These are phyloP conservation scores for Gymnoscopelus microlampas DNA, from an alignment of 2,797 vertebrate species.

Conservation along the genomic window DNA sequence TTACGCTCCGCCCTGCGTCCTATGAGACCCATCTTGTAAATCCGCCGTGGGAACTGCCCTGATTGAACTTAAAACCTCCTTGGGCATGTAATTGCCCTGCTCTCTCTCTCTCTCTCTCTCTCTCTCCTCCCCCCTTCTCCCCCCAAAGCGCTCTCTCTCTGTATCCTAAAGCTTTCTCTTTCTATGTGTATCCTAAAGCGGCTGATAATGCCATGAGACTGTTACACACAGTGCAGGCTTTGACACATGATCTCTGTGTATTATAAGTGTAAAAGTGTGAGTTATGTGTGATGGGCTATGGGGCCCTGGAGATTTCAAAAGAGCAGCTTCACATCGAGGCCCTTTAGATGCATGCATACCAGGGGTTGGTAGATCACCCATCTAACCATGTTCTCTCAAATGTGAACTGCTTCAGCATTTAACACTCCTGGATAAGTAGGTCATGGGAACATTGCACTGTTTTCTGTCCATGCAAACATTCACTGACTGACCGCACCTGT, in stretches of 20 bases:
- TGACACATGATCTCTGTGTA: slow-evolving; percentile 54
- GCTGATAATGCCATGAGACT: no score
- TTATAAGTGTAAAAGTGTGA: slow-evolving; percentile 50
- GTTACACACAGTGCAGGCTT: slow-evolving; percentile 33
- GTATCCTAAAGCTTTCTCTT: slow-evolving; percentile 32
- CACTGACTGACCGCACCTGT: slow-evolving; percentile 44
- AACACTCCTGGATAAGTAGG: slow-evolving; percentile 21
- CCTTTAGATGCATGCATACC: slow-evolving; percentile 33
- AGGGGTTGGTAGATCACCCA: slow-evolving; percentile 43
- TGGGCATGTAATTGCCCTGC: slow-evolving; percentile 58
- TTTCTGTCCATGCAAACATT: slow-evolving; percentile 15
- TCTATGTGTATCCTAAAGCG: no score
- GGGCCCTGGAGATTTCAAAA: slow-evolving; percentile 42
- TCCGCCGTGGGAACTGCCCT: slow-evolving; percentile 42
- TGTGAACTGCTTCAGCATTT: slow-evolving; percentile 19
- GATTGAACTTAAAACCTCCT: slow-evolving; percentile 69
- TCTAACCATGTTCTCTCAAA: slow-evolving; percentile 37
- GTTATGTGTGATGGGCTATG: slow-evolving; percentile 25
- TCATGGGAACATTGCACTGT: slow-evolving; percentile 51
- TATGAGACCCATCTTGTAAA: slow-evolving; percentile 48
- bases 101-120: neutral
- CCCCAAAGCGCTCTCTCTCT: neutral
- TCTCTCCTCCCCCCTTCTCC: neutral
- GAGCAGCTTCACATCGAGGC: slow-evolving; percentile 39
- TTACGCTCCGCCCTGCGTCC: slow-evolving; percentile 52